Evolutionary conservation across 2,888 invertebrate genomes (phyloP), one percentile per base, ranked within the genome.

Genomic region (Harpalus rufipes): DNA sequence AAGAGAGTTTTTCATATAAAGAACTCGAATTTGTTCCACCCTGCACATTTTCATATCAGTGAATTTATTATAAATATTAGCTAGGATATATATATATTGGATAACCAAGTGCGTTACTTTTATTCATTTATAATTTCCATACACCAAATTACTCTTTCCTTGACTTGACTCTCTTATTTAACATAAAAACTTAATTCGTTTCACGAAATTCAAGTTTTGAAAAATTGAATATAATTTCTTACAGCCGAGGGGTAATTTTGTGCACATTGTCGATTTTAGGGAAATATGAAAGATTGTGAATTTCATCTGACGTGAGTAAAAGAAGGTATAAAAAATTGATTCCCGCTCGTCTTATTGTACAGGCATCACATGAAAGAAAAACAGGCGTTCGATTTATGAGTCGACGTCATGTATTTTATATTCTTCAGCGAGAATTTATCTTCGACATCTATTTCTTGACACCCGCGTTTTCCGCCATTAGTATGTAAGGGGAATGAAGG

Each of bases 351-450:
- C 44, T 51, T 51, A 51, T 59, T 59, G 16, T 32, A 68, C 68
- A 68, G 44, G 44, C 68, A 68, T 25, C 21, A 14, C 39, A 68
- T 68, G 61, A 18, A 83, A 74, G 82, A 83, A 61, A 83, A 83
- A 32, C 32, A 74, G 39, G 68, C 68, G 63, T 74, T 83, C 83
- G 83, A 83, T 83, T 76, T 76, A 82, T 82, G 82, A 82, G 10
- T 39, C 51, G 16, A 63, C 65, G 65, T 78, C 63, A 78, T 65
- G 79, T 84, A 79, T 84, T 83, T 84, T 84, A 84, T 79, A 84
- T 84, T 79, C 65, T 32, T 76, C 78, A 61, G 18, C 32, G 56
- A 12, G 51, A 84, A 84, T 84, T 84, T 84, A 84, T 84, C 76
- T 76, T 74, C 61, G 25, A 41, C 74, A 61, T 84, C 84, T 63